These are phyloP conservation scores for Urosaurus nigricauda DNA, from an alignment of 2,797 vertebrate genomes.

Conservation along the genomic window DNA sequence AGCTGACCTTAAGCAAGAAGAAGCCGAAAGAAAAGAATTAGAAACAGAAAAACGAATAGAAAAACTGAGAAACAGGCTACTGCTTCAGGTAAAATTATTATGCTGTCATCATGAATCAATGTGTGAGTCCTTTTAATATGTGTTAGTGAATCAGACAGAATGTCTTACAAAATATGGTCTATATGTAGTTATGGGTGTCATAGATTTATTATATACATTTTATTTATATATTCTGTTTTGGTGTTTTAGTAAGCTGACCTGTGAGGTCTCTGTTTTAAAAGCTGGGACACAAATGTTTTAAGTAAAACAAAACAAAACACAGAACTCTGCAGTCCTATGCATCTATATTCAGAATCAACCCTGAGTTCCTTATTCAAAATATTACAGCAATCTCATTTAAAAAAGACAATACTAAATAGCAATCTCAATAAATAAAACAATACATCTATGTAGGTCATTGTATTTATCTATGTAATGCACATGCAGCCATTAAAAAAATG, in stretches of 20 bases:
- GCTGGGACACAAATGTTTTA: background rate
- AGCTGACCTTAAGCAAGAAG: slow-evolving; percentile 64
- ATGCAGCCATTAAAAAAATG: background rate
- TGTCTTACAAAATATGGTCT: background rate
- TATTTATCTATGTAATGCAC: background rate
- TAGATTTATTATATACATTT: background rate
- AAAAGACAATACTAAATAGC: background rate
- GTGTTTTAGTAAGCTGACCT: background rate
- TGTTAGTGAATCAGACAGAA: background rate
- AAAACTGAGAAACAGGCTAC: slow-evolving; percentile 67
- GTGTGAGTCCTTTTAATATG: slow-evolving; percentile 6
- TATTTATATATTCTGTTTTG: background rate
- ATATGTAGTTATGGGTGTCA: background rate
- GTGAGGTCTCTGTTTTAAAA: background rate
- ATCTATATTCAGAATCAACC: too few species aligned
- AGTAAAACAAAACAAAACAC: background rate
- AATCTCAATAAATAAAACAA: background rate
- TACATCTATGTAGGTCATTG: too few species aligned
- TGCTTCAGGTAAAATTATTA: slow-evolving; percentile 69
- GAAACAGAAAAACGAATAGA: slow-evolving; percentile 62
- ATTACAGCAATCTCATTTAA: too few species aligned
- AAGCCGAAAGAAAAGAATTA: slow-evolving; percentile 51
- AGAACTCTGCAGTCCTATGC: too few species aligned
- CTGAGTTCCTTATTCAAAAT: too few species aligned
- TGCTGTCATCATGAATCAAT: background rate